These are phyloP conservation scores for Prunella strophiata DNA, from an alignment of 2,797 vertebrate genomes.

Conservation along the genomic window DNA sequence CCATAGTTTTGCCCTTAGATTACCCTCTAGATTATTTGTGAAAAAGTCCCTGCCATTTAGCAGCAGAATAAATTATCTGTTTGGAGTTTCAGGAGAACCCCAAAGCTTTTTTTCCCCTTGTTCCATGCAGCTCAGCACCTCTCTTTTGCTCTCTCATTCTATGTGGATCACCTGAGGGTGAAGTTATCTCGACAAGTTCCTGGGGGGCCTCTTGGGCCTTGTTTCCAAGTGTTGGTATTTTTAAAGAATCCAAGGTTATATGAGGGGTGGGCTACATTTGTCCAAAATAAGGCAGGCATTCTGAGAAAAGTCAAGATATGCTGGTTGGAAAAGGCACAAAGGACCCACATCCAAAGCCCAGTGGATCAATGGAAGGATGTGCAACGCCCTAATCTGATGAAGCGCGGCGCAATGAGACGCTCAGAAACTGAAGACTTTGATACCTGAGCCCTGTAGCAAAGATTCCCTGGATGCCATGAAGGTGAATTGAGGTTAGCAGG, in stretches of 20 bases:
- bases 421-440: slow-evolving; percentile 53
- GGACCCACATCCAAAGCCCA: not conserved
- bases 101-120: not conserved
- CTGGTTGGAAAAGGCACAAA: not conserved
- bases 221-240: not conserved
- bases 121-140: not conserved
- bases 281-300: not conserved
- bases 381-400: slow-evolving; percentile 8
- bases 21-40: not conserved
- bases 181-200: not conserved
- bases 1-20: slow-evolving; percentile 14
- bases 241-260: not conserved
- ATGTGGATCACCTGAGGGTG: not conserved
- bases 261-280: not conserved
- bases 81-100: not conserved
- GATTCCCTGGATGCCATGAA: slow-evolving; percentile 37
- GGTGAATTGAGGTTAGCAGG: slow-evolving; percentile 59
- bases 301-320: not conserved
- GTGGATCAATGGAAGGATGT: not conserved
- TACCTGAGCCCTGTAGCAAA: slow-evolving; percentile 55
- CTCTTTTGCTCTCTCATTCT: not conserved
- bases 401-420: not conserved
- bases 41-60: not conserved
- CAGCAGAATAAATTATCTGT: not conserved
- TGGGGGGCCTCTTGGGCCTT: not conserved